phyloP scores from a whole-genome alignment of 2,113 vertebrate genomes.

The Cygnus atratus region DNA sequence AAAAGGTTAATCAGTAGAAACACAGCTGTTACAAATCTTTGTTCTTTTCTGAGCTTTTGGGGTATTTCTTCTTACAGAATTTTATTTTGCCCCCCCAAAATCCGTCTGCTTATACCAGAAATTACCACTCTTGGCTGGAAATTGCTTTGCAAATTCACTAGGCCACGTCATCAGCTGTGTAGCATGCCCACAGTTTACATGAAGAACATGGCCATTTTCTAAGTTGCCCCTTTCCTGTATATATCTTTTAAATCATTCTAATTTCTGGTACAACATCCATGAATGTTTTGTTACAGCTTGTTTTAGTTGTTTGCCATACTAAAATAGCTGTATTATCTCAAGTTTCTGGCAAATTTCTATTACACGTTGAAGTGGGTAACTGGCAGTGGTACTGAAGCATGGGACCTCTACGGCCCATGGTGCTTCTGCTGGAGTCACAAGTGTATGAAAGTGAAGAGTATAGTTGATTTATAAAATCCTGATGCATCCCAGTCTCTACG shows the following conservation, averaged over 20 bases:
- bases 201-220: neutral
- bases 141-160: neutral
- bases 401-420: neutral
- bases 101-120: neutral
- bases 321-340: neutral
- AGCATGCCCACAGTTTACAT: neutral
- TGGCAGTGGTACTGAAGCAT: neutral
- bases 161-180: neutral
- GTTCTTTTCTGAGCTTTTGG: neutral
- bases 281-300: neutral
- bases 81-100: neutral
- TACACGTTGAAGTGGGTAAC: fast-evolving
- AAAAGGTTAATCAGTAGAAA: neutral
- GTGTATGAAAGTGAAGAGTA: neutral
- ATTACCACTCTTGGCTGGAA: neutral
- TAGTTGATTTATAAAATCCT: neutral
- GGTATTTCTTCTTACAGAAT: neutral
- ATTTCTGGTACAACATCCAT: neutral
- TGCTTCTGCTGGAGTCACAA: neutral
- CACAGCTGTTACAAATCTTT: neutral
- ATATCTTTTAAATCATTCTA: neutral
- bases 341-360: neutral
- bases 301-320: neutral
- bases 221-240: neutral
- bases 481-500: neutral